phyloP scores from a whole-genome alignment of 2,113 vertebrate genomes.

The Rostratula benghalensis region DNA sequence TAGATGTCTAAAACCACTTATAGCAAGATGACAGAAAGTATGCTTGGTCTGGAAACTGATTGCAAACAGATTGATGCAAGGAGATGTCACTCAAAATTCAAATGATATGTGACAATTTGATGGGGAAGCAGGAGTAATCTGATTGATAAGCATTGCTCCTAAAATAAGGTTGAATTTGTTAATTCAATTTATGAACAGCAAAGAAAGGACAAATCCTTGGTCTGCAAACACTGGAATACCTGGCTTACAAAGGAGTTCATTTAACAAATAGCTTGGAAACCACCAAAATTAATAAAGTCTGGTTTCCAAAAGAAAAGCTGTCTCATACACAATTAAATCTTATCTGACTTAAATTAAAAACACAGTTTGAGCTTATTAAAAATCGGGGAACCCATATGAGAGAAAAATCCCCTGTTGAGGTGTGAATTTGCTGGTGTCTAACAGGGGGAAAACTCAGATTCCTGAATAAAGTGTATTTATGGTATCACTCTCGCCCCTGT shows the following conservation, averaged over 20 bases:
- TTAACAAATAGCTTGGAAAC: neutral
- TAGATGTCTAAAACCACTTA: neutral
- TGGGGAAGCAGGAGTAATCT: neutral
- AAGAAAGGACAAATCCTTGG: neutral
- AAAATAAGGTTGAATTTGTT: neutral
- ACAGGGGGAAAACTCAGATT: neutral
- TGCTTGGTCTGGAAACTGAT: neutral
- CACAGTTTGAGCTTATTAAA: neutral
- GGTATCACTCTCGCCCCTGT: neutral
- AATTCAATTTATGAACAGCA: neutral
- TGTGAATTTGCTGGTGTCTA: neutral
- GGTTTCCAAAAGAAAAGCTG: neutral
- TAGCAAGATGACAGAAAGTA: neutral
- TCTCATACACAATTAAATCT: neutral
- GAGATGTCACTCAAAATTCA: neutral
- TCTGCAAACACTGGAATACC: neutral
- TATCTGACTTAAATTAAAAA: neutral
- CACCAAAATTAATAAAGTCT: neutral
- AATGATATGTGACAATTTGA: neutral
- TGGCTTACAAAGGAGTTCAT: neutral
- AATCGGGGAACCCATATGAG: neutral
- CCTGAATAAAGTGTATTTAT: neutral
- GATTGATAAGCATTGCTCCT: neutral
- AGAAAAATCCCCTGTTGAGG: neutral
- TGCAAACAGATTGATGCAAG: neutral